A percentile compares a stretch with the other conserved stretches of the same genome.
phyloP scores from a whole-genome alignment of 2,797 vertebrate genomes.

The Pseudomugil tenellus region DNA sequence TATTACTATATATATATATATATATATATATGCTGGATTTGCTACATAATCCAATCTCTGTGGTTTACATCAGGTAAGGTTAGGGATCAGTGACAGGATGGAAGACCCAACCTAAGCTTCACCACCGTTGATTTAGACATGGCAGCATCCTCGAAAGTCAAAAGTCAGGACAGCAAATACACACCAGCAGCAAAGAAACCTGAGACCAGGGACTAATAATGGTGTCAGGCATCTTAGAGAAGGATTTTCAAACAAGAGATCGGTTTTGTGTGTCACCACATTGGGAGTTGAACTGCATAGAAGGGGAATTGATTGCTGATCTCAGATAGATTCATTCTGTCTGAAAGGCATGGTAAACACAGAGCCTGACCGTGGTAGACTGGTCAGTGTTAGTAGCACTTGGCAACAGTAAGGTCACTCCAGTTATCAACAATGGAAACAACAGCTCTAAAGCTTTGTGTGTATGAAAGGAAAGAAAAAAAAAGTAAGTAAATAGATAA shows the following conservation, averaged over 20 bases:
- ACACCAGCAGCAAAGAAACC: conserved; percentile 60
- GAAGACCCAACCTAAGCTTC: conserved; percentile 62
- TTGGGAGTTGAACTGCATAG: conserved; percentile 25
- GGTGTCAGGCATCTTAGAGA: conserved; percentile 49
- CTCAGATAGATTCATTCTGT: conserved; percentile 29
- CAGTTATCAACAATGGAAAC: conserved; percentile 60
- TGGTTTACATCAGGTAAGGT: conserved; percentile 69
- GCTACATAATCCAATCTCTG: conserved; percentile 33
- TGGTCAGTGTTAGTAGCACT: conserved; percentile 67
- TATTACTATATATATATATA: conserved; percentile 5
- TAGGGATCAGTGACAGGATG: conserved; percentile 61
- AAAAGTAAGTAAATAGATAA: conserved; percentile 29
- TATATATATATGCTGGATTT: conserved; percentile 35
- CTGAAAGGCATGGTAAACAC: conserved; percentile 63
- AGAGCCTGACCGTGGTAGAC: conserved; percentile 40
- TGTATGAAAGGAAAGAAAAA: conserved; percentile 55
- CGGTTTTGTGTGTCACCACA: conserved; percentile 39
- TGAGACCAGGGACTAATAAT: conserved; percentile 45
- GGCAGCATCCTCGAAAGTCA: conserved; percentile 74
- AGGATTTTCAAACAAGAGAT: conserved; percentile 45
- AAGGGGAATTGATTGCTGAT: conserved; percentile 46
- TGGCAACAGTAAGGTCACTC: conserved; percentile 58
- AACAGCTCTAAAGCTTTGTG: conserved; percentile 59
- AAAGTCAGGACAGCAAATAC: conserved; percentile 65
- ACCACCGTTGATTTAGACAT: conserved; percentile 73